Conservation (phyloP, 1,140 invertebrate species). For the Drosophila hydei region DNA sequence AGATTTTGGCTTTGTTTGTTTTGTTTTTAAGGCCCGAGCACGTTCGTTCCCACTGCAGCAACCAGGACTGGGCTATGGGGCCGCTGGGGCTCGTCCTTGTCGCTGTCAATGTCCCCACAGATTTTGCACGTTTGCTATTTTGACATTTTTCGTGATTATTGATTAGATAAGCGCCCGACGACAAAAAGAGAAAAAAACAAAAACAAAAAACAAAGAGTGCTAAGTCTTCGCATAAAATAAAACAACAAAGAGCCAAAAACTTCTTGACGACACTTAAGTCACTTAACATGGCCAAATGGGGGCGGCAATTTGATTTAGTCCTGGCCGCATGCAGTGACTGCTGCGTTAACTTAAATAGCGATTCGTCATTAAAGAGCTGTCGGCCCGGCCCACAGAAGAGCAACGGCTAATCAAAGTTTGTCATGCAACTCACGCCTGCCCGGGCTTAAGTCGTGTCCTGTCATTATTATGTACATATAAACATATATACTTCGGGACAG, state of each 20-base stretch:
- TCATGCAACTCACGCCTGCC: slow-evolving; percentile 44
- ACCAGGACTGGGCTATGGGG: slow-evolving; percentile 11
- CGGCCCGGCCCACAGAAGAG: neutral
- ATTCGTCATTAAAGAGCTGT: slow-evolving; percentile 45
- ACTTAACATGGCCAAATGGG: slow-evolving; percentile 73
- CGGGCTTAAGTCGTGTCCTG: slow-evolving; percentile 25
- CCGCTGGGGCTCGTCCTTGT: slow-evolving; percentile 28
- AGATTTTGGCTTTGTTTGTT: slow-evolving; percentile 42
- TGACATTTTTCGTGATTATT: slow-evolving; percentile 79
- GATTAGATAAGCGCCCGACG: slow-evolving; percentile 66
- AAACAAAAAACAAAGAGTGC: slow-evolving; percentile 53
- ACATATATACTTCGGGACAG: slow-evolving; percentile 8
- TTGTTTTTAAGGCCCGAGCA: slow-evolving; percentile 43
- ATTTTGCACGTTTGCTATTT: slow-evolving; percentile 80
- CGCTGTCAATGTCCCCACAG: slow-evolving; percentile 65
- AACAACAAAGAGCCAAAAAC: slow-evolving; percentile 32
- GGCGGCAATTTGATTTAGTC: slow-evolving; percentile 32
- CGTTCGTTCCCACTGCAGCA: slow-evolving; percentile 50
- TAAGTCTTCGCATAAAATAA: slow-evolving; percentile 45
- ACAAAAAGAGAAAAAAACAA: slow-evolving; percentile 29
- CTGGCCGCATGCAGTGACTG: slow-evolving; percentile 9
- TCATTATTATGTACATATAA: slow-evolving; percentile 3
- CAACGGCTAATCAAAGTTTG: slow-evolving; percentile 30
- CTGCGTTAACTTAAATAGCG: slow-evolving; percentile 57
- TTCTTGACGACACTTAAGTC: slow-evolving; percentile 74